A percentile compares a stretch with the other conserved stretches of the same genome.
Conservation (phyloP, 2,888 invertebrate species). For the Spisula solida region DNA sequence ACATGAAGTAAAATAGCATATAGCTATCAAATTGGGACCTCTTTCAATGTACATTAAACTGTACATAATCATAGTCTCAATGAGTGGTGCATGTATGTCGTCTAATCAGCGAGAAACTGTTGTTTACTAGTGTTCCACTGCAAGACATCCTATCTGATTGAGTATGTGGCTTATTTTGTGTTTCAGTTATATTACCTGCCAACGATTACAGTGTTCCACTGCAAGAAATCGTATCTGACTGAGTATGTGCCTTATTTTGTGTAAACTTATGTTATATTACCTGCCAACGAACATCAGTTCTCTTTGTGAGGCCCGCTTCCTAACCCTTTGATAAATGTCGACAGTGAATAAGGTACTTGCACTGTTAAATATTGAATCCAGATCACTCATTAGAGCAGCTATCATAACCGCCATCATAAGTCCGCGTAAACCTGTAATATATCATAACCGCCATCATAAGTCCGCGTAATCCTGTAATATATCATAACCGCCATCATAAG, state of each 20-base stretch:
- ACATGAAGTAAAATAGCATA: too few relatives aligned
- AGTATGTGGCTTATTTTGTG: too few relatives aligned
- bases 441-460: constrained; percentile 89
- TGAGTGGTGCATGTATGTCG: too few relatives aligned
- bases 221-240: too few relatives aligned
- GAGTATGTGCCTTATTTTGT: too few relatives aligned
- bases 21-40: too few relatives aligned
- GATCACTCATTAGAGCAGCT: constrained; percentile 89
- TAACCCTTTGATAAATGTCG: constrained; percentile 60
- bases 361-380: constrained; percentile 89
- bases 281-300: constrained; percentile 7
- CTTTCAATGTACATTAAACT: too few relatives aligned
- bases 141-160: too few relatives aligned
- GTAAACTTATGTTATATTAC: background rate
- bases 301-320: background rate
- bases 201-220: background rate
- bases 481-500: constrained; percentile 89
- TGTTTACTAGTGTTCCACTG: too few relatives aligned
- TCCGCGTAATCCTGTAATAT: constrained; percentile 79
- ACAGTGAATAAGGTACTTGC: constrained; percentile 87
- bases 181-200: background rate
- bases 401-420: constrained; percentile 89
- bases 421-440: constrained; percentile 79
- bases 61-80: too few relatives aligned
- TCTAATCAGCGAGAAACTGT: too few relatives aligned